A percentile compares a stretch with the other conserved stretches of the same genome.
These are phyloP conservation scores for Eucera pruinosa DNA, from an alignment of 2,888 invertebrate genomes.

Conservation along the genomic window DNA sequence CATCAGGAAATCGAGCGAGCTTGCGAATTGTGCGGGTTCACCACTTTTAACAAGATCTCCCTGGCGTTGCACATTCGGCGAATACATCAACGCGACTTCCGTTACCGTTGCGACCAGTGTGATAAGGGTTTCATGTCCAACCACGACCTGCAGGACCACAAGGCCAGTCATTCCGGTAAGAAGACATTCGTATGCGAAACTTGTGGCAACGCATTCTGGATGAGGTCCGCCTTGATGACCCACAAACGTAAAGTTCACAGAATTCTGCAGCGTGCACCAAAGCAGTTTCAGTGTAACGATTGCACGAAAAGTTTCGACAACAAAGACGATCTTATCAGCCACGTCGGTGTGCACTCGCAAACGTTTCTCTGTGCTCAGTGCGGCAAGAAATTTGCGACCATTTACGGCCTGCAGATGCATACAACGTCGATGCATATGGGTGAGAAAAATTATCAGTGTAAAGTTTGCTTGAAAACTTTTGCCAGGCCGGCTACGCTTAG, in stretches of 20 bases:
- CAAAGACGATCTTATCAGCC: constrained; percentile 68
- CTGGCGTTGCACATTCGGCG: constrained; percentile 58
- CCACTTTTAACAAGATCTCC: constrained; percentile 30
- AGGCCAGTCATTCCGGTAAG: constrained; percentile 70
- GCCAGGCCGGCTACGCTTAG: constrained; percentile 67
- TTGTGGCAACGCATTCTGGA: constrained; percentile 70
- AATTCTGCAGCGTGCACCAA: neutral
- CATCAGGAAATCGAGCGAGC: constrained; percentile 44
- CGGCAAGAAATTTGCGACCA: constrained; percentile 62
- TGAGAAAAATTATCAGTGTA: constrained; percentile 73
- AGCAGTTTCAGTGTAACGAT: constrained; percentile 32
- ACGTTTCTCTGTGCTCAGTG: constrained; percentile 65
- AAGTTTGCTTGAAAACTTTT: constrained; percentile 71
- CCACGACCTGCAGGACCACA: constrained; percentile 69
- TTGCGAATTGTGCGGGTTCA: constrained; percentile 61
- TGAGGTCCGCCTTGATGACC: neutral
- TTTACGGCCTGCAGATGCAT: constrained; percentile 65
- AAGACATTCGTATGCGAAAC: constrained; percentile 75
- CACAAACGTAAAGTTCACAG: neutral
- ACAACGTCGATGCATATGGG: constrained; percentile 68
- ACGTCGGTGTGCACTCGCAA: constrained; percentile 63
- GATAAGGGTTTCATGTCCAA: constrained; percentile 65
- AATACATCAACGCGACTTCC: constrained; percentile 53
- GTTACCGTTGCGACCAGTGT: constrained; percentile 66
- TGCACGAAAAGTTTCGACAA: constrained; percentile 68